Percentiles rank a stretch among this genome's conserved stretches.
Conservation (phyloP, 2,113 vertebrate species). For the Mystacornis crossleyi region DNA sequence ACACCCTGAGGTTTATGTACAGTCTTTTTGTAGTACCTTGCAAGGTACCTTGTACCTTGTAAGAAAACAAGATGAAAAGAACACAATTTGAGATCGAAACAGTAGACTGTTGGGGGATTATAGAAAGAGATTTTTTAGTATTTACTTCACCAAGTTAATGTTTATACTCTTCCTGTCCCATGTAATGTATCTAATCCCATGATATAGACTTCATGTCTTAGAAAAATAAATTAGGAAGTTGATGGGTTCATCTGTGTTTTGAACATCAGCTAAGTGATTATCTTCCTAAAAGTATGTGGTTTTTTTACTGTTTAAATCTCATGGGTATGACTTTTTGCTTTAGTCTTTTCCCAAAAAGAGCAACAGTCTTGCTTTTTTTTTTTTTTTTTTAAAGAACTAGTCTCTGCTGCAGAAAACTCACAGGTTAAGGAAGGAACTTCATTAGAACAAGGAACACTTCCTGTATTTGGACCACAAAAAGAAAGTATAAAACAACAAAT, state of each 20-base stretch:
- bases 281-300: not conserved
- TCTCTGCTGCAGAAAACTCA: conserved; percentile 78
- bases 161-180: not conserved
- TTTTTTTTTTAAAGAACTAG: conserved; percentile 77
- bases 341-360: not conserved
- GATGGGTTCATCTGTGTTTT: not conserved
- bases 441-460: conserved; percentile 60
- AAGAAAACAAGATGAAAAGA: not conserved
- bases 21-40: not conserved
- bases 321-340: not conserved
- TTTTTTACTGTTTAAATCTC: not conserved
- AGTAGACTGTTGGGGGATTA: not conserved
- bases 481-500: conserved; percentile 85
- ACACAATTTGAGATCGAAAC: not conserved
- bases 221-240: not conserved
- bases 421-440: conserved; percentile 57
- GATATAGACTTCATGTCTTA: not conserved
- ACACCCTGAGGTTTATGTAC: not conserved
- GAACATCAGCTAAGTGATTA: not conserved
- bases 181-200: no score
- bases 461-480: conserved; percentile 49
- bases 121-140: not conserved
- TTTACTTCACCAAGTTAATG: not conserved
- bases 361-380: not conserved
- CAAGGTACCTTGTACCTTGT: no score